These are phyloP conservation scores for Pseudococcus jackbeardsleyi DNA, from an alignment of 2,888 invertebrate species.

Conservation along the genomic window DNA sequence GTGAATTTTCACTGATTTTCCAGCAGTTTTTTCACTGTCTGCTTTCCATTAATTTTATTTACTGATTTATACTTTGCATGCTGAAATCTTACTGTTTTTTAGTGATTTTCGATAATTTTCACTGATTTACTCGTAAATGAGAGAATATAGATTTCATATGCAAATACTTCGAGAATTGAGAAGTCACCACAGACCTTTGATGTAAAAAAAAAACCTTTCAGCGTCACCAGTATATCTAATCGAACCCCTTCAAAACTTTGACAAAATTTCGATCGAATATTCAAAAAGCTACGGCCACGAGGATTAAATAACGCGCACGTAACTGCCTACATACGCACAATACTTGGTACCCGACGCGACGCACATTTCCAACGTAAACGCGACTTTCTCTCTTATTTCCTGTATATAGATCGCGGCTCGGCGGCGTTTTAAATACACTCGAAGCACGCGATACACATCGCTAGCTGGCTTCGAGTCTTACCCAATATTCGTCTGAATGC, in stretches of 20 bases:
- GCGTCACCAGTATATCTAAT: neutral
- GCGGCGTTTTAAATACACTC: neutral
- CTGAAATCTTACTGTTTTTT: too few relatives aligned
- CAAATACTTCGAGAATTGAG: neutral
- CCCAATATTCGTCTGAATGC: neutral
- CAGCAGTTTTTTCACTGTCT: too few relatives aligned
- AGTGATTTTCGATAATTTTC: too few relatives aligned
- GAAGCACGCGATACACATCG: conserved; percentile 48
- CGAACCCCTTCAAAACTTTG: neutral
- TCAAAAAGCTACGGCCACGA: neutral
- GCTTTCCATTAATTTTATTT: too few relatives aligned
- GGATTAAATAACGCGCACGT: neutral
- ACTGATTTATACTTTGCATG: too few relatives aligned
- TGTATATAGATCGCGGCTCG: neutral
- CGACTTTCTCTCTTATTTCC: conserved; percentile 45
- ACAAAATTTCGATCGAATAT: neutral
- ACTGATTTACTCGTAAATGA: too few relatives aligned
- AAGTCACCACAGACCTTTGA: neutral
- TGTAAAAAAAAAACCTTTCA: neutral
- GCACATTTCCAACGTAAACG: neutral
- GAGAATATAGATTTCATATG: too few relatives aligned
- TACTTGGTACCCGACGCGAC: neutral
- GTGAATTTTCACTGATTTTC: too few relatives aligned
- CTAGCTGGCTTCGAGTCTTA: neutral
- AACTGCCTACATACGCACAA: neutral